Base-by-base conservation (phyloP, 2,113 vertebrate genomes). In the Siniperca knerii region DNA sequence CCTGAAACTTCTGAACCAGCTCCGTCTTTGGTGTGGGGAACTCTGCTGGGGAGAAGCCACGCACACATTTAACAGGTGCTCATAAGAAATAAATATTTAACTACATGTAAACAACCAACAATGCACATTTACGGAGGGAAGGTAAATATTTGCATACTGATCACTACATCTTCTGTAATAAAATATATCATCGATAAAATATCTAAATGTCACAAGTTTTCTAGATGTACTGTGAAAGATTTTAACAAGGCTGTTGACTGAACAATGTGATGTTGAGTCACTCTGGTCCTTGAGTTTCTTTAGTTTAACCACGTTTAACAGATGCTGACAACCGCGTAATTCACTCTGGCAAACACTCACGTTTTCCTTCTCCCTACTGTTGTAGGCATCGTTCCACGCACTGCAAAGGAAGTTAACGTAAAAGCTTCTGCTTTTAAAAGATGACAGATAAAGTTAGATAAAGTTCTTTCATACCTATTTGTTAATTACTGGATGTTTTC, bases 11-110 rank as follows among this genome's bases (percentile, higher is more conserved):
- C 96, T 99, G 98, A 8, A 99, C 98, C 95, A 99, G 94, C 93
- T 99, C 98, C 0, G 97, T 99, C 97, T 99, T 99, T 96, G 98
- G 98, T 92, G 98, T 99, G 93, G 98, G 98, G 84, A 99, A 99
- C 96, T 99, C 98, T 97, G 98, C 96, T 94, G 85, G 95, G 82
- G 82, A 74, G 44, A 88, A 90, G 48, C 44, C 73, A 82, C 48
- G 61, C 46, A 87, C 2, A 68, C 44, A 72, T 62, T 85, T 42
- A 65, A 54, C 1, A 70, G 7, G 3, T 13, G 10, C 46, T 46
- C 21, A 46, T 3, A 42, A n/a, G 15, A 37, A 81, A 42, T 6
- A 21, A 50, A 52, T 9, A 48, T 23, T 70, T 4, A 29, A 57
- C n/a, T 48, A 37, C 9, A 74, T 57, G 40, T n/a, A 18, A n/a